Conservation (phyloP, 2,113 vertebrate species). For the Calidris pygmaea region DNA sequence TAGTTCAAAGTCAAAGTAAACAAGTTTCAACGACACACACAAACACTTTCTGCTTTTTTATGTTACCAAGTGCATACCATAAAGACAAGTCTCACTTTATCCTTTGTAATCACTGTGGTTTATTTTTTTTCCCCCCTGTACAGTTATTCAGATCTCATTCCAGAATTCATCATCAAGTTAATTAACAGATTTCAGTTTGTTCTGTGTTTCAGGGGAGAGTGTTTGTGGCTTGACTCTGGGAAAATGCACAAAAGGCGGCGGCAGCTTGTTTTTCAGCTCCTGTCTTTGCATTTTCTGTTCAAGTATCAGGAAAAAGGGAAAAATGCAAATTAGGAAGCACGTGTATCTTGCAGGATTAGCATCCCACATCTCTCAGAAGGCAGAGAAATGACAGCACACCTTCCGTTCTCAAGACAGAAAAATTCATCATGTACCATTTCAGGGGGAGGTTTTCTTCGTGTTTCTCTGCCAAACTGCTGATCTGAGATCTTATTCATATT, state of each 20-base stretch:
- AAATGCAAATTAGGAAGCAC: slow-evolving; percentile 29
- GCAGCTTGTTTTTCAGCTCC: slow-evolving; percentile 41
- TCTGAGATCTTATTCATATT: background rate
- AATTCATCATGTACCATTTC: background rate
- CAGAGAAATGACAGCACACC: slow-evolving; percentile 32
- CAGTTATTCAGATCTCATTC: slow-evolving; percentile 51
- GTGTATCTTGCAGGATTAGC: slow-evolving; percentile 11
- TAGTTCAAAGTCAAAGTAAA: background rate
- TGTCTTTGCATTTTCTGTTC: slow-evolving; percentile 42
- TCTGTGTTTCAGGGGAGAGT: slow-evolving; percentile 7
- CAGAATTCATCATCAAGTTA: slow-evolving; percentile 18
- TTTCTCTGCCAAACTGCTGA: background rate
- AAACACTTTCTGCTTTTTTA: background rate
- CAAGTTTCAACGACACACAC: slow-evolving; percentile 25
- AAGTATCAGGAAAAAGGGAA: background rate
- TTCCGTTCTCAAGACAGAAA: background rate
- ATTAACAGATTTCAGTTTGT: slow-evolving; percentile 35
- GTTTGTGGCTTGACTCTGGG: slow-evolving; percentile 37
- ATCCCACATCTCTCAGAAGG: background rate
- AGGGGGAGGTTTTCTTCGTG: background rate
- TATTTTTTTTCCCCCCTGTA: background rate
- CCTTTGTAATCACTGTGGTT: background rate
- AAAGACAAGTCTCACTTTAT: background rate
- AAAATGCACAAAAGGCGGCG: slow-evolving; percentile 1
- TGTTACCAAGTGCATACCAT: background rate